phyloP scores from a whole-genome alignment of 2,113 vertebrate genomes.

The Muntiacus muntjak region DNA sequence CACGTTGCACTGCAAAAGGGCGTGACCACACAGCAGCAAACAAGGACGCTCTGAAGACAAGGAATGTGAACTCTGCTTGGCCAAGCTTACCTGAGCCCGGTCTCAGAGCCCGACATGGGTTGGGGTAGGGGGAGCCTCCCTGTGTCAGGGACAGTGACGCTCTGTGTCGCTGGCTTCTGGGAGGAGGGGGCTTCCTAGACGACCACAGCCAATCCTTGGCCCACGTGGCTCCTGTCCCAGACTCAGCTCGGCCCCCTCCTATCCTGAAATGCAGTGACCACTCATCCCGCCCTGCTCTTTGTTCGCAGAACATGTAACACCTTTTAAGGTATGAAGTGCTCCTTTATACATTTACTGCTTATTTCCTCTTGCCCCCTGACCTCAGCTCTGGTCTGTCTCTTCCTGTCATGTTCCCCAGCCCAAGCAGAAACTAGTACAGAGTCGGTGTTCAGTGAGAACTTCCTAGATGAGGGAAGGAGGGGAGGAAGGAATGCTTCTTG shows the following conservation, averaged over 20 bases:
- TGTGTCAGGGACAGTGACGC: not conserved
- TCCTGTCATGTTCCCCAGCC: not conserved
- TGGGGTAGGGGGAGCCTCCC: fast-evolving
- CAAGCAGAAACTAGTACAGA: not conserved
- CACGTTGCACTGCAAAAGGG: not conserved
- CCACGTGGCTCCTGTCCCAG: not conserved
- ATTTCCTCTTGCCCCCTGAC: not conserved
- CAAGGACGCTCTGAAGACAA: not conserved
- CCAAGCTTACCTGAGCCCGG: not conserved
- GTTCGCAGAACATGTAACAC: not conserved
- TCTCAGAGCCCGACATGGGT: not conserved
- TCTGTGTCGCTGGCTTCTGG: not conserved
- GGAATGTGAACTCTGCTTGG: not conserved
- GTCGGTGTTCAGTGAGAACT: not conserved
- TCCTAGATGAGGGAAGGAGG: not conserved
- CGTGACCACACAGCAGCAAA: too few species aligned
- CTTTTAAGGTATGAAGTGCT: not conserved
- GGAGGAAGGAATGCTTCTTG: not conserved
- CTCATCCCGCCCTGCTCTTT: not conserved
- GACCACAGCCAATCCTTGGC: fast-evolving
- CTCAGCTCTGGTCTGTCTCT: too few species aligned
- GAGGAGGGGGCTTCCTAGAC: not conserved
- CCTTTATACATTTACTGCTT: not conserved
- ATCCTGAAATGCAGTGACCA: not conserved
- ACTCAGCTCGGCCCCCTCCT: not conserved